Conservation (phyloP, 2,113 vertebrate species). For the Phalacrocorax carbo region DNA sequence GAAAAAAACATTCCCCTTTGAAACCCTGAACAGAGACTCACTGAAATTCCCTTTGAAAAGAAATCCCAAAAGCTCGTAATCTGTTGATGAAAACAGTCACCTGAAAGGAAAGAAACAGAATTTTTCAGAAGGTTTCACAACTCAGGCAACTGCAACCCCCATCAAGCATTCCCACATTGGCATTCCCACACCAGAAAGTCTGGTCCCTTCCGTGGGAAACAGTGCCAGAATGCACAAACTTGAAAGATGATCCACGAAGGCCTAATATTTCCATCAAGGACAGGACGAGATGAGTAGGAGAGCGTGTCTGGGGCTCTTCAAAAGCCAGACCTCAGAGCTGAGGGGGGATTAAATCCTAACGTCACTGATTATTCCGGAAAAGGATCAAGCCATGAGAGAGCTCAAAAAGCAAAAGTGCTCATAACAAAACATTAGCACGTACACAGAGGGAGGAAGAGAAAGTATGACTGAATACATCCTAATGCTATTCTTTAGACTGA, state of each 20-base stretch:
- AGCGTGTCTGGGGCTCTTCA: background rate
- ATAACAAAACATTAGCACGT: background rate
- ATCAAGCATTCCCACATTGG: background rate
- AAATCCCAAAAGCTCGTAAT: background rate
- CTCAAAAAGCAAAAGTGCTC: background rate
- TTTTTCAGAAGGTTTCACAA: background rate
- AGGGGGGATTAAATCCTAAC: background rate
- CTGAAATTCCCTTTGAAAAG: background rate
- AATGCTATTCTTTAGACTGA: background rate
- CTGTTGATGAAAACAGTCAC: background rate
- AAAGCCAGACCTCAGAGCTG: background rate
- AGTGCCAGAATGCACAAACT: background rate
- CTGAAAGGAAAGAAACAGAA: background rate
- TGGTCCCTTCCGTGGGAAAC: background rate
- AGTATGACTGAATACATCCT: background rate
- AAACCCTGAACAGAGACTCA: background rate
- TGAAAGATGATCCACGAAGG: background rate
- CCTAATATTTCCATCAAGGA: background rate
- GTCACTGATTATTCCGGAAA: background rate
- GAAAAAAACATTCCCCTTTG: background rate
- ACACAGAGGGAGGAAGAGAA: background rate
- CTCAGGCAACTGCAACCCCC: background rate
- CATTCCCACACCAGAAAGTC: background rate
- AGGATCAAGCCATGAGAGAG: background rate
- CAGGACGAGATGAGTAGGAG: background rate